These are phyloP conservation scores for Petrophora chlorosata DNA, from an alignment of 2,888 invertebrate species.

Conservation along the genomic window DNA sequence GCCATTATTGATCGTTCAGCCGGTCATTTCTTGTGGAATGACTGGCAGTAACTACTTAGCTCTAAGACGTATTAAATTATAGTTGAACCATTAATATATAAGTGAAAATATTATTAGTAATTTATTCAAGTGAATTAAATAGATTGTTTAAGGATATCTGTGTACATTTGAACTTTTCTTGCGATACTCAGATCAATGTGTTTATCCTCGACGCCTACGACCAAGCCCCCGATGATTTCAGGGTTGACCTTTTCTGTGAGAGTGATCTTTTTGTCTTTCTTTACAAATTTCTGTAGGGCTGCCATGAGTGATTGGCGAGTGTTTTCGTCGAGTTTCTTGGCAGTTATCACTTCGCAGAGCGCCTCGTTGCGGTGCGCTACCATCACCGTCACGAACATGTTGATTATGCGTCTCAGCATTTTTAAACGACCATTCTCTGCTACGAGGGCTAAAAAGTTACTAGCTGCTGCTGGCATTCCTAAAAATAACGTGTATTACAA, in stretches of 20 bases:
- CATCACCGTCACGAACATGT: slow-evolving; percentile 62
- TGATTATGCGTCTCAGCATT: slow-evolving; percentile 59
- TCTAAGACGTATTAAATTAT: slow-evolving; percentile 6
- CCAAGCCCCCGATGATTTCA: slow-evolving; percentile 66
- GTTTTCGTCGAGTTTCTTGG: slow-evolving; percentile 57
- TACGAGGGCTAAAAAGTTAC: slow-evolving; percentile 62
- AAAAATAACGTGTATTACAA: too few species aligned
- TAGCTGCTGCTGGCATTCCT: slow-evolving; percentile 62
- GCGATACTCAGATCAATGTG: slow-evolving; percentile 70
- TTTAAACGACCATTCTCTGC: slow-evolving; percentile 72
- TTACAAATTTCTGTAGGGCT: slow-evolving; percentile 58
- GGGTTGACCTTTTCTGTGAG: slow-evolving; percentile 65
- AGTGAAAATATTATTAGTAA: slow-evolving; percentile 6
- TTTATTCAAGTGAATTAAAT: slow-evolving; percentile 41
- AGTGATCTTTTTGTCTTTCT: slow-evolving; percentile 59
- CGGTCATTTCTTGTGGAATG: slow-evolving; percentile 54
- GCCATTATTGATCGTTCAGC: slow-evolving; percentile 55
- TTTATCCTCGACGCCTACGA: slow-evolving; percentile 70
- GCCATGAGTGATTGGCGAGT: slow-evolving; percentile 50
- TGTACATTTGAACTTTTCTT: slow-evolving; percentile 63
- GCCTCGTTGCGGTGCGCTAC: slow-evolving; percentile 70
- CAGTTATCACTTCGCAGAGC: slow-evolving; percentile 71
- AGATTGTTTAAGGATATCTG: slow-evolving; percentile 59
- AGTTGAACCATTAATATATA: slow-evolving; percentile 3
- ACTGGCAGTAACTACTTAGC: slow-evolving; percentile 53